These are phyloP conservation scores for Pherbina coryleti DNA, from an alignment of 2,888 invertebrate genomes.

Conservation along the genomic window DNA sequence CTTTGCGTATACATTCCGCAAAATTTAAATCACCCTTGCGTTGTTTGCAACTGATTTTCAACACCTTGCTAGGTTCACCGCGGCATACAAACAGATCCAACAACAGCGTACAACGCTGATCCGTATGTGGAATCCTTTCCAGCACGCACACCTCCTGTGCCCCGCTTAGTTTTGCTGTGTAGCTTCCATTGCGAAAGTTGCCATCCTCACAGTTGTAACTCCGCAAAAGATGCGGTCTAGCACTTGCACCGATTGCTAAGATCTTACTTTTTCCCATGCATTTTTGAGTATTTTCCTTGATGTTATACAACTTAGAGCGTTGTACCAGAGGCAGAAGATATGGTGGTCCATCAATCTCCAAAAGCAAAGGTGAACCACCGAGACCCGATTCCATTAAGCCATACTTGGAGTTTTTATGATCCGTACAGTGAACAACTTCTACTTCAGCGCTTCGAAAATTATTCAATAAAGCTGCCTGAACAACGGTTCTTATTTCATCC, in stretches of 20 bases:
- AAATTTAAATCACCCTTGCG: constrained; percentile 83
- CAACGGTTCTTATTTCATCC: constrained; percentile 77
- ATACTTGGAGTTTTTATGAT: constrained; percentile 84
- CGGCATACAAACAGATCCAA: constrained; percentile 83
- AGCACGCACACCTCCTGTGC: constrained; percentile 74
- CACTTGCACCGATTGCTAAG: constrained; percentile 90
- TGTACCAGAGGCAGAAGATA: constrained; percentile 82
- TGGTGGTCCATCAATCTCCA: constrained; percentile 89
- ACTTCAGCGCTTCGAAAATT: constrained; percentile 82
- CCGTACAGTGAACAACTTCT: constrained; percentile 86
- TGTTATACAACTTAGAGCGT: constrained; percentile 82
- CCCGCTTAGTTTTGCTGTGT: constrained; percentile 78
- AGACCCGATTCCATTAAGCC: constrained; percentile 83
- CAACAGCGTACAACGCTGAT: constrained; percentile 84
- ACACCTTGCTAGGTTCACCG: constrained; percentile 81
- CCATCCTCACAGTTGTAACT: constrained; percentile 83
- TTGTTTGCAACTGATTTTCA: constrained; percentile 81
- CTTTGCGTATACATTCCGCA: constrained; percentile 82
- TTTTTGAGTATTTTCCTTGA: constrained; percentile 73
- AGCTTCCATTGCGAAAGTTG: constrained; percentile 77
- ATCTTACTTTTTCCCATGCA: constrained; percentile 71
- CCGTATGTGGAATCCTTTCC: constrained; percentile 75
- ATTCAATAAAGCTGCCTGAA: constrained; percentile 76
- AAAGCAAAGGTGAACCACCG: constrained; percentile 76
- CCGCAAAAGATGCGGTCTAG: constrained; percentile 82